A percentile compares a stretch with the other conserved stretches of the same genome.
phyloP scores from a whole-genome alignment of 2,113 vertebrate species.

The Glaucomys volans region DNA sequence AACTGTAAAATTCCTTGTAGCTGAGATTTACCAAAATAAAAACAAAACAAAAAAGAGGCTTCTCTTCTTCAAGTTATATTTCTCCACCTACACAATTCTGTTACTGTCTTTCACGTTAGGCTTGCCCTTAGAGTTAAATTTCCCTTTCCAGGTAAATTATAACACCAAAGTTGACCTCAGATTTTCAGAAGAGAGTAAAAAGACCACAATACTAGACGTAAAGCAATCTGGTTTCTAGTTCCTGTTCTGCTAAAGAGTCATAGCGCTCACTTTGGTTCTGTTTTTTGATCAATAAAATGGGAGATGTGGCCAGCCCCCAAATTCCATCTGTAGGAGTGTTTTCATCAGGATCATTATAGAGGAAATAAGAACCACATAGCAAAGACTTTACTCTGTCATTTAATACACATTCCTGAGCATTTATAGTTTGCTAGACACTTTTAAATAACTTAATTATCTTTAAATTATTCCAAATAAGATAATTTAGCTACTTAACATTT shows the following conservation, averaged over 20 bases:
- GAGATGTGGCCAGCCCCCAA: background rate
- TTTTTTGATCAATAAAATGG: background rate
- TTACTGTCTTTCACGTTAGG: background rate
- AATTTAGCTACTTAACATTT: background rate
- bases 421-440: background rate
- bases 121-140: background rate
- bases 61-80: slow-evolving; percentile 18
- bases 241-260: background rate
- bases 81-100: slow-evolving; percentile 10
- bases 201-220: background rate
- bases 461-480: slow-evolving; percentile 45
- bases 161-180: background rate
- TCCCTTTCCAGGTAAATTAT: slow-evolving; percentile 39
- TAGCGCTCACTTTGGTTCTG: background rate
- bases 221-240: background rate
- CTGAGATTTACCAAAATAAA: background rate
- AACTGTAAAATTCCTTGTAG: slow-evolving; percentile 41
- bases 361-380: background rate
- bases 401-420: background rate
- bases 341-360: background rate
- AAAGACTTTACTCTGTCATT: slow-evolving; percentile 10
- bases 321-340: background rate
- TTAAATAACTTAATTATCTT: background rate
- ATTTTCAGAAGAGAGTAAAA: slow-evolving; percentile 43
- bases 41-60: background rate